phyloP scores from a whole-genome alignment of 2,888 invertebrate species.

The Oscheius sp. region DNA sequence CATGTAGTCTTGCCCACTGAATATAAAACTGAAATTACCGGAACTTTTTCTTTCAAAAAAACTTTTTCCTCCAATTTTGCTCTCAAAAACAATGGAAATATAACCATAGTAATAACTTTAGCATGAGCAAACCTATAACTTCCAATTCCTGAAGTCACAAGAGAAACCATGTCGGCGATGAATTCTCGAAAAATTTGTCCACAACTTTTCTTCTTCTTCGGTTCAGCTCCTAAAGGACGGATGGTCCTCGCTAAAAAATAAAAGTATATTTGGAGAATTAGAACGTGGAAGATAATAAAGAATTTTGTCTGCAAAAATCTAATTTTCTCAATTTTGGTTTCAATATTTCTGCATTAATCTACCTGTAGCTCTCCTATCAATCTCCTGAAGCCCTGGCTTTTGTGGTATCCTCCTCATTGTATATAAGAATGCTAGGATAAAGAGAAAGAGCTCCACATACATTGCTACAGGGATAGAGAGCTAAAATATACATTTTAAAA shows the following conservation, averaged over 20 bases:
- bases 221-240: slow-evolving; percentile 12
- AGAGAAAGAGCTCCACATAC: slow-evolving; percentile 51
- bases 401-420: slow-evolving; percentile 53
- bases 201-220: slow-evolving; percentile 15
- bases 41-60: no score
- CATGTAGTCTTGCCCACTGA: no score
- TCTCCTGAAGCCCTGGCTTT: slow-evolving; percentile 29
- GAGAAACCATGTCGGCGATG: neutral
- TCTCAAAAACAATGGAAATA: no score
- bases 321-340: neutral
- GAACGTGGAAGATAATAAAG: neutral
- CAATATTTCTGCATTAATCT: neutral
- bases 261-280: neutral
- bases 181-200: slow-evolving; percentile 12
- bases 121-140: slow-evolving; percentile 23
- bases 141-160: slow-evolving; percentile 13
- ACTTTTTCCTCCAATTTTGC: no score
- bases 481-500: slow-evolving; percentile 14
- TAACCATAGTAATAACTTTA: no score
- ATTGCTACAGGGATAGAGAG: slow-evolving; percentile 43
- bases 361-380: slow-evolving; percentile 27
- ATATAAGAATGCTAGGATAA: slow-evolving; percentile 50
- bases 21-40: no score
- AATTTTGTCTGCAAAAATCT: neutral
- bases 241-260: slow-evolving; percentile 18